phyloP scores from a whole-genome alignment of 2,888 invertebrate genomes.

The Aricia artaxerxes region DNA sequence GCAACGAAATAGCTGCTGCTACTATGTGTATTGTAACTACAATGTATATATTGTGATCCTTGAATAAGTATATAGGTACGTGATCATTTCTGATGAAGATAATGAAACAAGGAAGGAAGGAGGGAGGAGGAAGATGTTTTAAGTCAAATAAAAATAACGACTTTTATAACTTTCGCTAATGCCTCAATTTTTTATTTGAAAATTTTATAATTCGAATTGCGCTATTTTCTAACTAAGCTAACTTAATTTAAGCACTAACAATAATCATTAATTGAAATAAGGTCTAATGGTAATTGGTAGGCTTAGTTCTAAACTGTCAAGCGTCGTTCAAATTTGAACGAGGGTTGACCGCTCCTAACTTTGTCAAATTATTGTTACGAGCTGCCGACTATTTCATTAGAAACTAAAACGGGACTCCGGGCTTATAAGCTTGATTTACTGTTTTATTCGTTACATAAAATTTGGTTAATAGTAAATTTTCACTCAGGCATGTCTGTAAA shows the following conservation, averaged over 20 bases:
- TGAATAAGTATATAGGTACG: neutral
- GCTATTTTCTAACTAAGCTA: neutral
- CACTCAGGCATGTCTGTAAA: neutral
- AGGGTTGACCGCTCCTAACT: slow-evolving; percentile 6
- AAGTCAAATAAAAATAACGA: no score
- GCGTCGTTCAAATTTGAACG: neutral
- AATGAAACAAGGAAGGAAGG: neutral
- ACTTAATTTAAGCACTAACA: neutral
- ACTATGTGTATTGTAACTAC: neutral
- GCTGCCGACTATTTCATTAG: neutral
- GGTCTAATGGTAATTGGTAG: neutral
- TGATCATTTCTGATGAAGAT: neutral
- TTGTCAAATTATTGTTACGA: neutral
- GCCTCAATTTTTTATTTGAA: no score
- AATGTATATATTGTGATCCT: neutral
- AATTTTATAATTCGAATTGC: neutral
- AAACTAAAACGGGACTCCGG: neutral
- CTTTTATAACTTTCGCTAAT: neutral
- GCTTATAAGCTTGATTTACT: neutral
- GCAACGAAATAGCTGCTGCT: neutral
- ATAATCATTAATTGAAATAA: neutral
- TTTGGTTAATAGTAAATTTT: neutral
- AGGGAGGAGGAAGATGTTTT: no score
- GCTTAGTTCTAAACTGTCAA: slow-evolving; percentile 17
- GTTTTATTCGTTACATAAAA: neutral